These are phyloP conservation scores for Deilephila porcellus DNA, from an alignment of 2,888 invertebrate species.

Conservation along the genomic window DNA sequence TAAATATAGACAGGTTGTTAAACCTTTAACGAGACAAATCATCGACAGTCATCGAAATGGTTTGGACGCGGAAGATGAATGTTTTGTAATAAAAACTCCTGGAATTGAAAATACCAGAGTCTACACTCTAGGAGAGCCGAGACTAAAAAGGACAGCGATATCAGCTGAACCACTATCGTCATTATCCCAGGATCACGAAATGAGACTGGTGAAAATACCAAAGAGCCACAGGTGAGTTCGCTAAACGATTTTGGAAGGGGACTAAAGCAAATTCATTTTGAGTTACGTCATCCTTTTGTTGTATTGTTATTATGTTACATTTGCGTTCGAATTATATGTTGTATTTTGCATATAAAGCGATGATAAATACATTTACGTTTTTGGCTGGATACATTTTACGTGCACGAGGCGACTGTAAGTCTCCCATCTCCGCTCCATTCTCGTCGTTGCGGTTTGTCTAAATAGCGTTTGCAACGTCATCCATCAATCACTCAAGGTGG, in stretches of 20 bases:
- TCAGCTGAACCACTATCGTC: conserved; percentile 92
- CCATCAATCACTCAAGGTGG: conserved; percentile 58
- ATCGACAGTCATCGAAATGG: conserved; percentile 80
- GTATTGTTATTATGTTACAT: background rate
- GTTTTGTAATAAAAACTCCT: conserved; percentile 75
- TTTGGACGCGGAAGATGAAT: conserved; percentile 68
- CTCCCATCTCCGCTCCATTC: background rate
- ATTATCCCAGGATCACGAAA: conserved; percentile 82
- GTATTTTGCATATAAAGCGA: conserved; percentile 6
- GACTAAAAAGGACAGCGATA: conserved; percentile 89
- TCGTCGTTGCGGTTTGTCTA: conserved; percentile 7
- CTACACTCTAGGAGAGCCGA: conserved; percentile 82
- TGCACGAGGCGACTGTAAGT: background rate
- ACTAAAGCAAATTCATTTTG: background rate
- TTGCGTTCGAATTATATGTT: background rate
- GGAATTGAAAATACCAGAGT: conserved; percentile 84
- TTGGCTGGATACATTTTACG: background rate
- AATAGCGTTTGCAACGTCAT: conserved; percentile 41
- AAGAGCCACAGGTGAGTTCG: conserved; percentile 87
- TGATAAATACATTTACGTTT: background rate
- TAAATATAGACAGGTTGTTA: conserved; percentile 92
- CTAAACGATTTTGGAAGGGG: background rate
- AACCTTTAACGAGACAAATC: conserved; percentile 88
- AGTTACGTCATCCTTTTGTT: background rate
- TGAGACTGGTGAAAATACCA: conserved; percentile 88